Percentiles rank a stretch among this genome's conserved stretches.
These are phyloP conservation scores for Apostichopus parvimensis DNA, from an alignment of 35 echinoderm and acorn worm genomes.

Conservation along the genomic window DNA sequence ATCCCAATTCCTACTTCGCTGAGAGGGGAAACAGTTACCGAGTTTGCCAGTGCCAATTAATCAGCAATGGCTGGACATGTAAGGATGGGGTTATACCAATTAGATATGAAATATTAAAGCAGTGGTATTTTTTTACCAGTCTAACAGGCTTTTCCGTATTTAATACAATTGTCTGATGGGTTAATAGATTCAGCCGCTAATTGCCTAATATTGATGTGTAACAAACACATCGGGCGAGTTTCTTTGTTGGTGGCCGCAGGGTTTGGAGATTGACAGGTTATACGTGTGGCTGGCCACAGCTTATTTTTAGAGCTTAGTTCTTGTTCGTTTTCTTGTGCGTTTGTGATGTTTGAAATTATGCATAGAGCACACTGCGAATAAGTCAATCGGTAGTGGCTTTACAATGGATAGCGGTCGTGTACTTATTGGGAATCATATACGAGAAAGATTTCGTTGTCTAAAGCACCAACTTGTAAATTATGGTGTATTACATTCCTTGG, in stretches of 20 bases:
- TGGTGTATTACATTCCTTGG: too few relatives aligned
- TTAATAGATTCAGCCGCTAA: constrained; percentile 15
- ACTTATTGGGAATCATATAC: too few relatives aligned
- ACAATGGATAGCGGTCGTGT: too few relatives aligned
- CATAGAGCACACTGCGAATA: constrained; percentile 1
- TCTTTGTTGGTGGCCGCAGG: constrained; percentile 7
- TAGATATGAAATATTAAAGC: constrained; percentile 42
- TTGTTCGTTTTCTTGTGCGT: not conserved
- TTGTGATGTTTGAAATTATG: constrained; percentile 26
- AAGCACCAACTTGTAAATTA: too few relatives aligned
- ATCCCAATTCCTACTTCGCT: not conserved
- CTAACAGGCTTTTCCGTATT: constrained; percentile 30
- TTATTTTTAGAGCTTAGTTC: not conserved
- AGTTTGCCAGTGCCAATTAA: constrained; percentile 31
- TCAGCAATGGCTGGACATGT: not conserved
- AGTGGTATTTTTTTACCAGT: not conserved
- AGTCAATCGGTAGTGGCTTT: not conserved
- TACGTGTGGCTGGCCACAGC: not conserved
- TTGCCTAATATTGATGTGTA: constrained; percentile 1
- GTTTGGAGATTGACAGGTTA: not conserved
- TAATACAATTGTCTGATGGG: constrained; percentile 25
- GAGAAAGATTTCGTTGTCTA: too few relatives aligned
- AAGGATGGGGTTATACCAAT: not conserved
- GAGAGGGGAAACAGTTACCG: not conserved
- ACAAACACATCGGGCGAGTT: not conserved